phyloP scores from a whole-genome alignment of 2,113 vertebrate species.

The Chauna torquata region DNA sequence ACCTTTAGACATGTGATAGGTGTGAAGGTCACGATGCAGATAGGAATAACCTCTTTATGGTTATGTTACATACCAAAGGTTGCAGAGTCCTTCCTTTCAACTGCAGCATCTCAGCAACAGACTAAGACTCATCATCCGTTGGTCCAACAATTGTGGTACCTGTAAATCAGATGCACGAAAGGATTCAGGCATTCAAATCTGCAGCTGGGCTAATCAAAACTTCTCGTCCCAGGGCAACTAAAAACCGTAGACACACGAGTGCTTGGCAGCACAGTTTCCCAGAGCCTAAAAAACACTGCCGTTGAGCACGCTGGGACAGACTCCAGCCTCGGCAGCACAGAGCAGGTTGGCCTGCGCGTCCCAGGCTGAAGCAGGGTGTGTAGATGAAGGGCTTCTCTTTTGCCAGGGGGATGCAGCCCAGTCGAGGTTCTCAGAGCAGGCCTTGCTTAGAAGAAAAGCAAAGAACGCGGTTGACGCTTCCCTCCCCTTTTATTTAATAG shows the following conservation, averaged over 20 bases:
- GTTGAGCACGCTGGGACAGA: fast-evolving
- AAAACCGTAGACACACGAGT: background rate
- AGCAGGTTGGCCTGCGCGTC: background rate
- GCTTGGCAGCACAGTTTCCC: background rate
- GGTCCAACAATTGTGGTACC: background rate
- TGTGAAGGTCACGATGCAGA: background rate
- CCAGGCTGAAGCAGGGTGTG: fast-evolving
- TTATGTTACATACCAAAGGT: background rate
- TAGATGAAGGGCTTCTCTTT: background rate
- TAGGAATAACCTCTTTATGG: background rate
- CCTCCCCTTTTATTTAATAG: background rate
- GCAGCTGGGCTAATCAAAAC: background rate
- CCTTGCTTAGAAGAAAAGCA: background rate
- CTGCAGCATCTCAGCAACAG: background rate
- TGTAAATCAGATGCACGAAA: background rate
- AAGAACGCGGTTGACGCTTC: fast-evolving
- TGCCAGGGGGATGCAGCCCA: background rate
- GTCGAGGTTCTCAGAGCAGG: background rate
- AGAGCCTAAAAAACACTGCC: background rate
- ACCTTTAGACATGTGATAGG: background rate
- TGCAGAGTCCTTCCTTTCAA: background rate
- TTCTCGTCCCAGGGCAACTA: background rate
- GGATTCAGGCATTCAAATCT: background rate
- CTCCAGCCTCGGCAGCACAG: fast-evolving
- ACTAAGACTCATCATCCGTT: fast-evolving